Percentiles rank a stretch among this genome's conserved stretches.
These are phyloP conservation scores for Oreochromis tanganicae DNA, from an alignment of 2,113 vertebrate species.

Conservation along the genomic window DNA sequence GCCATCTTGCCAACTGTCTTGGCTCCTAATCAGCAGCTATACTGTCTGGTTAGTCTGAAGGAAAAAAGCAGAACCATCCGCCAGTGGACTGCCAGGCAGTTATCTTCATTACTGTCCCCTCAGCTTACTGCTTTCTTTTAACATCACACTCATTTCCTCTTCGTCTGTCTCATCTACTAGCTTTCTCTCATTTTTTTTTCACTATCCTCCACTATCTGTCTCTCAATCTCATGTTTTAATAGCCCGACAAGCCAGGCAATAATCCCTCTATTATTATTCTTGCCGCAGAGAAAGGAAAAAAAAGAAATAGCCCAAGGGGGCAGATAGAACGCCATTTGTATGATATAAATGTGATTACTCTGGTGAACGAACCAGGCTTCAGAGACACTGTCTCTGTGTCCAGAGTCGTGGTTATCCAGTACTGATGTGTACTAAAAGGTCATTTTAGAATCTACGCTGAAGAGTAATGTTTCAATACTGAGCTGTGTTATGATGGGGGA, in stretches of 20 bases:
- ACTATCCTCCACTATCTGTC: neutral
- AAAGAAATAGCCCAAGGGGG: neutral
- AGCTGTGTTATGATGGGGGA: neutral
- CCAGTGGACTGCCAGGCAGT: conserved; percentile 17
- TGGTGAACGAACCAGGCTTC: neutral
- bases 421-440: neutral
- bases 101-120: conserved; percentile 57
- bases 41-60: conserved; percentile 53
- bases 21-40: conserved; percentile 32
- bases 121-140: conserved; percentile 8
- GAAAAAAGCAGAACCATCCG: neutral
- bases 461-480: neutral
- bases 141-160: conserved; percentile 18
- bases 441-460: neutral
- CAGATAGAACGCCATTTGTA: conserved; percentile 30
- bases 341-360: conserved; percentile 47
- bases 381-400: neutral
- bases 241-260: conserved; percentile 41
- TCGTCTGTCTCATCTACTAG: neutral
- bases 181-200: neutral
- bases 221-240: conserved; percentile 45
- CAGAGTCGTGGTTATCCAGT: neutral
- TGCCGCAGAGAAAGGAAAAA: neutral
- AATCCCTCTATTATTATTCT: conserved; percentile 49
- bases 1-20: neutral